Base-by-base conservation (phyloP, 2,888 invertebrate genomes). In the Pteria penguin region DNA sequence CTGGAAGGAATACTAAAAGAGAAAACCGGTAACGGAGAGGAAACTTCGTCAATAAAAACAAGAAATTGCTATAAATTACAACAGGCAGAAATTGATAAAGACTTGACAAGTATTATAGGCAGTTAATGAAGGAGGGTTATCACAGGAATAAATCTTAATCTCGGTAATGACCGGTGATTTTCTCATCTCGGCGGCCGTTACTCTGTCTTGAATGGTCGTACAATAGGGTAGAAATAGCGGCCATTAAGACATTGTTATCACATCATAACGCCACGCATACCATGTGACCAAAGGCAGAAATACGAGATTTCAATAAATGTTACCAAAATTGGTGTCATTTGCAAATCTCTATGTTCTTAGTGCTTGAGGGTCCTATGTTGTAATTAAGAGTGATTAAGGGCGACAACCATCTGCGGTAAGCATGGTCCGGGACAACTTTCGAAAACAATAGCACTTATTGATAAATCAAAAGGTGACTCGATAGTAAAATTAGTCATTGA, bases 301-400 rank as follows among this genome's bases (percentile, higher is more conserved):
- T 57, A 31, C 31, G 68, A 68, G 68, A 68, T 68, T 68, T 68
- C 68, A 55, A 68, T 68, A 68, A 66, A 68, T 57, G 55, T 65
- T 36, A 65, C 32, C 33, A 65, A 65, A 45, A 45, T 45, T 45
- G 45, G 11, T 45, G 45, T 18, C 18, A 45, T 45, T 45, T 45
- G 45, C 45, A 45, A 45, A 45, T 45, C 18, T 45, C 45, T 14
- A 45, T 45, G 45, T 8, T 18, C 8, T 14, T 45, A 18, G 18
- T 45, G 45, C 45, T 45, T 45, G 45, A 45, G 45, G 45, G 11
- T 14, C 18, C 18, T 45, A 14, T 14, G 8, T 45, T 45, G 18
- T 14, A 45, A 45, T 45, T 8, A 45, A 18, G 18, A 45, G 45
- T 45, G 18, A 45, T 45, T 45, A n/a, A n/a, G n/a, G n/a, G n/a